These are phyloP conservation scores for Phaedon cochleariae DNA, from an alignment of 2,888 invertebrate genomes.

Conservation along the genomic window DNA sequence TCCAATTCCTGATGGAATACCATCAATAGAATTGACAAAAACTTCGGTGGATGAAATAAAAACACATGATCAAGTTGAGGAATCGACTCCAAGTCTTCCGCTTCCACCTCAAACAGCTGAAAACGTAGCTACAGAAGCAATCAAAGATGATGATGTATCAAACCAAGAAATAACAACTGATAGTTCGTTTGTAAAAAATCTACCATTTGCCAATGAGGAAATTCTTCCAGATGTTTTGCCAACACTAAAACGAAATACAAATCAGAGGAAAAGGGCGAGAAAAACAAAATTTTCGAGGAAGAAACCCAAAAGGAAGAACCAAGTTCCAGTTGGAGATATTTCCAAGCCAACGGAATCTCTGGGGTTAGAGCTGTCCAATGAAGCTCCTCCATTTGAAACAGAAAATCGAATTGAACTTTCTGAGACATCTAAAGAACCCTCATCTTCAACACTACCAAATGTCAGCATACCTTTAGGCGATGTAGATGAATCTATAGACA, in stretches of 20 bases:
- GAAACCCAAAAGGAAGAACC: neutral
- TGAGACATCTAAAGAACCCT: too few relatives aligned
- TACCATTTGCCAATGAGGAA: neutral
- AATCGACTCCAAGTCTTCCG: neutral
- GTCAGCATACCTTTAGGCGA: too few relatives aligned
- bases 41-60: neutral
- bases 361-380: too few relatives aligned
- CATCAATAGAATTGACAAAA: neutral
- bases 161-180: neutral
- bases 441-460: too few relatives aligned
- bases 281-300: neutral
- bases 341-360: neutral
- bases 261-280: neutral
- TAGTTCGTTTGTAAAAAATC: neutral
- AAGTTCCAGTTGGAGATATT: neutral
- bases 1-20: neutral
- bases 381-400: too few relatives aligned
- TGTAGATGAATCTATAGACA: neutral
- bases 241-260: neutral
- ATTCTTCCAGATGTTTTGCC: neutral
- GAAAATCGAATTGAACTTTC: too few relatives aligned
- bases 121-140: neutral
- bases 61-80: neutral
- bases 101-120: neutral
- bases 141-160: neutral